Evolutionary conservation across 2,797 vertebrate genomes (phyloP), one percentile per base, ranked within the genome.

Genomic region (Gallinago solitaria): DNA sequence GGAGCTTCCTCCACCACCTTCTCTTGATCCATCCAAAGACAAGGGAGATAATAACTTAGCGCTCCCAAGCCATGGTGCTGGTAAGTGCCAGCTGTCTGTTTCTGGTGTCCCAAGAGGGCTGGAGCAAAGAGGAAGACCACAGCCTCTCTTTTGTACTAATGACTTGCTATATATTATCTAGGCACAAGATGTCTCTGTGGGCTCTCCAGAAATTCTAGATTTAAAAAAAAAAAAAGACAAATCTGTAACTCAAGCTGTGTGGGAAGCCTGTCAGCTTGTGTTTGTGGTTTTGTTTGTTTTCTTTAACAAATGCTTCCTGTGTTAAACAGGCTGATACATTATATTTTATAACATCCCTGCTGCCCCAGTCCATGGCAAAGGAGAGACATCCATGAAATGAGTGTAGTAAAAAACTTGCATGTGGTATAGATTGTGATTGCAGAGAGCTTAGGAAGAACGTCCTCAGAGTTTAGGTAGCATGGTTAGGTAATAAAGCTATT

Each of bases 121-220:
- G 51, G 19, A 11, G 15, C 37, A 37, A 35, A 67, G 50, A n/a
- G n/a, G 48, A 50, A 24, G 43, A 25, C 43, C 12, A 0, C 1
- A 18, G 56, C n/a, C 69, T 11, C 45, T 41, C 13, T 24, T 21
- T 57, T n/a, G 11, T 33, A n/a, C 37, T 12, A 53, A 25, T 65
- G 53, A 1, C 81, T 82, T 97, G 95, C 92, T 96, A 84, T 96
- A 5, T 94, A 35, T 74, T 61, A 92, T 95, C 77, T 71, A 67
- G 88, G 96, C 96, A 96, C 96, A 95, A 96, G 96, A 60, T 93
- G 95, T 97, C 95, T 93, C 94, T 97, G 74, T 90, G 94, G 60
- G 78, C 75, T 94, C 93, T 97, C 39, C 92, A 79, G 88, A 96
- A 89, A 90, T 70, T 91, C 69, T 53, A 87, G 43, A 48, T 81